Percentiles rank a stretch among this genome's conserved stretches.
Evolutionary conservation across 2,797 vertebrate species (phyloP).

Genomic region (Helicolenus hilgendorfi): DNA sequence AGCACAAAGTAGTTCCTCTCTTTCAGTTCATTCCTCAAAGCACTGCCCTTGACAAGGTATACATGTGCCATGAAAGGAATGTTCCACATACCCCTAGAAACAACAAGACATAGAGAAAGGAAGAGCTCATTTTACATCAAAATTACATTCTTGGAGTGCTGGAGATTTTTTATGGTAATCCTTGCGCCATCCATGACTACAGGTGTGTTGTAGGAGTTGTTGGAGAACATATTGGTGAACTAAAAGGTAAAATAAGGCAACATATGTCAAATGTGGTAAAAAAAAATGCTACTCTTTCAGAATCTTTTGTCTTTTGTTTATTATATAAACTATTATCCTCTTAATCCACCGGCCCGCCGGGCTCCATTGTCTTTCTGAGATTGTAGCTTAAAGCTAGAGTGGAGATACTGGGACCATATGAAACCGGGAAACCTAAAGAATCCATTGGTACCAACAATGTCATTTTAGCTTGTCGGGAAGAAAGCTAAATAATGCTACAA

Average conservation of each 20-base stretch:
- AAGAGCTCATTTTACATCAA: constrained; percentile 23
- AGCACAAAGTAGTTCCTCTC: constrained; percentile 96
- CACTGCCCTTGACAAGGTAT: constrained; percentile 95
- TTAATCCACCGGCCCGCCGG: too few relatives aligned
- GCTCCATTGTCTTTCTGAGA: too few relatives aligned
- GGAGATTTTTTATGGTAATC: neutral
- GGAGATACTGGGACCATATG: too few relatives aligned
- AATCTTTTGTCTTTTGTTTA: neutral
- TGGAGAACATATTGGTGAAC: neutral
- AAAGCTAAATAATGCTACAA: too few relatives aligned
- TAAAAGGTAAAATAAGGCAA: neutral
- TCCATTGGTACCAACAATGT: too few relatives aligned
- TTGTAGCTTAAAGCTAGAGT: too few relatives aligned
- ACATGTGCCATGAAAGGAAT: constrained; percentile 97
- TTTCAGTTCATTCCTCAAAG: constrained; percentile 94
- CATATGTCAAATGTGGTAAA: neutral
- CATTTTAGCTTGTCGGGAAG: too few relatives aligned
- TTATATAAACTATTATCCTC: too few relatives aligned
- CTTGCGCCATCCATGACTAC: neutral
- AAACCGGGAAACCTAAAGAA: too few relatives aligned
- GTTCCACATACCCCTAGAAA: constrained; percentile 96
- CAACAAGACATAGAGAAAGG: constrained; percentile 53
- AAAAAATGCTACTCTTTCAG: constrained; percentile 25
- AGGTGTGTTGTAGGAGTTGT: neutral
- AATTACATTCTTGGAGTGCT: constrained; percentile 12